These are phyloP conservation scores for Ylistrum balloti DNA, from an alignment of 1,140 invertebrate genomes.

Conservation along the genomic window DNA sequence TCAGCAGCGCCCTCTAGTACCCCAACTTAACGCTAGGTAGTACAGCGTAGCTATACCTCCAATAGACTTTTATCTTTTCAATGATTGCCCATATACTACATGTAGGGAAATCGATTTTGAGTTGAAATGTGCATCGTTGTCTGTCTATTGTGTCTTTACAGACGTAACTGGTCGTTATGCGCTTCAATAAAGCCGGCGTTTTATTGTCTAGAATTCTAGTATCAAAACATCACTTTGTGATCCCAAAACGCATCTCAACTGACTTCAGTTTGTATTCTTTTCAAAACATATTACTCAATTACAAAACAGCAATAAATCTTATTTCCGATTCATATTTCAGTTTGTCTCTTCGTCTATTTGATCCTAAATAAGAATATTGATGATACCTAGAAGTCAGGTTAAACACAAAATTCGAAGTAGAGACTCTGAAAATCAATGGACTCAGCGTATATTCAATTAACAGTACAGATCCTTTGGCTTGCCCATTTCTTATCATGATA, in stretches of 20 bases:
- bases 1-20: not conserved
- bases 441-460: too few species aligned
- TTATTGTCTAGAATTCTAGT: not conserved
- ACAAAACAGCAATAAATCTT: not conserved
- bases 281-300: not conserved
- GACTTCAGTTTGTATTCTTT: not conserved
- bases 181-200: not conserved
- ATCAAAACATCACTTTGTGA: not conserved
- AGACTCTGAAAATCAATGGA: too few species aligned
- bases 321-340: not conserved
- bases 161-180: not conserved
- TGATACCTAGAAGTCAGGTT: too few species aligned
- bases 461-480: too few species aligned
- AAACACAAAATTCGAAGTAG: too few species aligned
- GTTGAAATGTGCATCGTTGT: not conserved
- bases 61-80: conserved; percentile 29
- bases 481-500: too few species aligned
- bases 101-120: not conserved
- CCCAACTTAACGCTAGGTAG: not conserved
- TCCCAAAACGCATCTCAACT: not conserved
- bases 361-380: too few species aligned
- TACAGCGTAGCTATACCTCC: not conserved
- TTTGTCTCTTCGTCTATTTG: not conserved
- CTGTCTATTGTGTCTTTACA: not conserved
- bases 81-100: not conserved